These are phyloP conservation scores for Drosophila fungiperda DNA, from an alignment of 2,888 invertebrate genomes.

Conservation along the genomic window DNA sequence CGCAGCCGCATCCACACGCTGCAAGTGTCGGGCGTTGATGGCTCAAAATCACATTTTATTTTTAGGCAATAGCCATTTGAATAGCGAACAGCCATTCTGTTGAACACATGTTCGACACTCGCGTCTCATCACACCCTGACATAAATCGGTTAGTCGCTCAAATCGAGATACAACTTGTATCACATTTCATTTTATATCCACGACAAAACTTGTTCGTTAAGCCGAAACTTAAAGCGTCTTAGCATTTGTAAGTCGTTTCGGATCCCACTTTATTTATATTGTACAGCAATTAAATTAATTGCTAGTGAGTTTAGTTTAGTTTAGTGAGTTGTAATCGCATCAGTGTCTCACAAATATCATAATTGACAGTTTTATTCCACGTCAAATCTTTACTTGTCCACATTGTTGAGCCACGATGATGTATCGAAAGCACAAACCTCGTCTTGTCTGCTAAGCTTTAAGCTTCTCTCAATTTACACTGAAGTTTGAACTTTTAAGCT, in stretches of 20 bases:
- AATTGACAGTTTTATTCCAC: background rate
- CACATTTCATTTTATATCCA: background rate
- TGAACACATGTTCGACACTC: constrained; percentile 31
- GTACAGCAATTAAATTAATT: background rate
- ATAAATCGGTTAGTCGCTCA: background rate
- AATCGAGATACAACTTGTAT: background rate
- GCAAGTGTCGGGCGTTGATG: constrained; percentile 45
- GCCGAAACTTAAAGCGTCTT: background rate
- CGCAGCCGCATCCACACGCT: constrained; percentile 36
- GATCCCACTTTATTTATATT: background rate
- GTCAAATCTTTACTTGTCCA: background rate
- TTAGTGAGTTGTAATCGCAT: background rate
- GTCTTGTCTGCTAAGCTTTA: background rate
- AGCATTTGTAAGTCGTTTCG: background rate
- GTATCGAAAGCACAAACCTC: background rate
- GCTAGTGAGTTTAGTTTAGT: background rate
- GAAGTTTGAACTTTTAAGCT: background rate
- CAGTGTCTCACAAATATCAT: background rate
- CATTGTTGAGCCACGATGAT: background rate
- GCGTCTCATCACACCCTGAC: constrained; percentile 5
- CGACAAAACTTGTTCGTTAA: background rate
- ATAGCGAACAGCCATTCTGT: constrained; percentile 25
- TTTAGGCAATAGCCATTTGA: constrained; percentile 32
- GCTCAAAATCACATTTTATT: constrained; percentile 47
- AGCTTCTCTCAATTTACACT: background rate